Percentiles rank a stretch among this genome's conserved stretches.
Conservation (phyloP, 2,888 invertebrate genomes). For the Mesorhabditis belari region DNA sequence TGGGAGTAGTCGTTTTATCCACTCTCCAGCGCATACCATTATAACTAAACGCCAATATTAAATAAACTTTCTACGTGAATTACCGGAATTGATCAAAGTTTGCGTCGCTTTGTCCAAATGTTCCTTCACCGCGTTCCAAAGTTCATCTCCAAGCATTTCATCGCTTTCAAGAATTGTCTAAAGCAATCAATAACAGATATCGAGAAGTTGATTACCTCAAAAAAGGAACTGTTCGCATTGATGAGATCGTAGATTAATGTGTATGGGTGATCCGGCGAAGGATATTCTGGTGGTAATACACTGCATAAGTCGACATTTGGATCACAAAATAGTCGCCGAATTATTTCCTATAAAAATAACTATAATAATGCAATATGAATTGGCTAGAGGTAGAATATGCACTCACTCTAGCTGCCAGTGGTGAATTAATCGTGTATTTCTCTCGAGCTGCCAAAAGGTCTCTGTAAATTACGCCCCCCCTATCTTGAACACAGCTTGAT, state of each 20-base stretch:
- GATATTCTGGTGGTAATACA: slow-evolving; percentile 12
- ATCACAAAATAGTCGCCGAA: slow-evolving; percentile 20
- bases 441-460: too few species aligned
- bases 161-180: slow-evolving; percentile 15
- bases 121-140: slow-evolving; percentile 19
- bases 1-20: background rate
- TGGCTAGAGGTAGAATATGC: too few species aligned
- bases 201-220: slow-evolving; percentile 6
- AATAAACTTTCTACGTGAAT: background rate
- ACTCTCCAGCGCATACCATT: background rate
- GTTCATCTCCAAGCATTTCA: slow-evolving; percentile 13
- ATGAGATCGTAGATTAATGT: slow-evolving; percentile 11
- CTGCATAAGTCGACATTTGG: slow-evolving; percentile 17
- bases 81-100: background rate
- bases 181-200: background rate
- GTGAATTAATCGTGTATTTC: too few species aligned
- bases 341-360: background rate
- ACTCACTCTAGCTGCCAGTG: too few species aligned
- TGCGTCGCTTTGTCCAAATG: slow-evolving; percentile 14
- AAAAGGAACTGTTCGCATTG: slow-evolving; percentile 16
- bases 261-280: slow-evolving; percentile 8
- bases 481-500: too few species aligned
- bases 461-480: too few species aligned
- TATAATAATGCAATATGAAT: background rate
- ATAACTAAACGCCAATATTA: background rate